Evolutionary conservation across 92 coral and sea anemone genomes (phyloP), one percentile per base, ranked within the genome.

Genomic region (Phenganax marumi): DNA sequence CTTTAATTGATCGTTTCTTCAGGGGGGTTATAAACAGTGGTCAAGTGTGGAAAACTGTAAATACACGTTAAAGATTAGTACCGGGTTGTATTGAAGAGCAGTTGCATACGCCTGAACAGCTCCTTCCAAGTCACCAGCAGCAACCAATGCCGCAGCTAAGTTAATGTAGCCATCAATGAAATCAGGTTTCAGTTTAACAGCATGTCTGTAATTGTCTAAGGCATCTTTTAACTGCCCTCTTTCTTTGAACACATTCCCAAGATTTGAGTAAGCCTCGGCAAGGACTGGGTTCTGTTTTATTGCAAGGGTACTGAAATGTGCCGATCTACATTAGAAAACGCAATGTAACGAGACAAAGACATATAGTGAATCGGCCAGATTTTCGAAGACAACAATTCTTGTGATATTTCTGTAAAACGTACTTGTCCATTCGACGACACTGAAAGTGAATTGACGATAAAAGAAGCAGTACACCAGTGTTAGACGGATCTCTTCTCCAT

Each of bases 261-360:
- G 97, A 86, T 96, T 96, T 11, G 99, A 96, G 89, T 96, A 96
- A 11, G 99, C 99, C 73, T 96, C 99, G 74, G 99, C 99, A 56
- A 96, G 87, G 86, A 93, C 90, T 8, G 97, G 99, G 87, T 96
- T 96, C 84, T 96, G 99, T 61, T 96, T 96, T 22, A 96, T 93
- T 47, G 99, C 99, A 23, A 92, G 82, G 23, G 99, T 90, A 72
- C 99, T 96, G 75, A 96, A 96, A 81, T 96, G 99, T 63, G 99
- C 99, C 76, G 99, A 96, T 80, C 99, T 95, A 16, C 9, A 53
- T 68, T 21, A 22, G 49, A 21, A 0, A 18, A 7, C 17, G 65
- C 71, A 25, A 1, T 14, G 52, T 10, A 73, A 19, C 6, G 64
- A 46, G n/a, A 55, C 13, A 5, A 7, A 50, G 21, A 85, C 54